These are phyloP conservation scores for Chionodraco myersi DNA, from an alignment of 2,113 vertebrate species.

Conservation along the genomic window DNA sequence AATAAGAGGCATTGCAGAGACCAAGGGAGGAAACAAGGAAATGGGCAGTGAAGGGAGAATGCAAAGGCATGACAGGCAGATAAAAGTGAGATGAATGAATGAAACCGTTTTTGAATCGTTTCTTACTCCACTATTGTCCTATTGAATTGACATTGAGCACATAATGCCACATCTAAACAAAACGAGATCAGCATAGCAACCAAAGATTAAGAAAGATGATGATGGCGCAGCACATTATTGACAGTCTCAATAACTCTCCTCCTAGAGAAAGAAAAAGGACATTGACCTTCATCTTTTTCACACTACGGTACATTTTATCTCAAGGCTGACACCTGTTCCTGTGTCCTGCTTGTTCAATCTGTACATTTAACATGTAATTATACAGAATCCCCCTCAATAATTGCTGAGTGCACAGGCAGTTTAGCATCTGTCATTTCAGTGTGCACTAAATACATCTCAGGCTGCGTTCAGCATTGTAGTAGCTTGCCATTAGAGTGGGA, in stretches of 20 bases:
- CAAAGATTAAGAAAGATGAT: constrained; percentile 6
- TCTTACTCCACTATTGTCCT: background rate
- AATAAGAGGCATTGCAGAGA: constrained; percentile 44
- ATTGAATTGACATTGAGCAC: background rate
- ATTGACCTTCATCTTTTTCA: constrained; percentile 3
- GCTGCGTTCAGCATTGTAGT: constrained; percentile 13
- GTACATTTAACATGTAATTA: background rate
- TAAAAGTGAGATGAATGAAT: background rate
- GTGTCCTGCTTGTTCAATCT: background rate
- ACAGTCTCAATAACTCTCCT: background rate
- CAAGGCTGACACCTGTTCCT: background rate
- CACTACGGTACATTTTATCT: background rate
- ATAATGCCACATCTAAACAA: constrained; percentile 3
- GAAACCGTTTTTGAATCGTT: background rate
- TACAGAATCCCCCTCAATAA: constrained; percentile 1
- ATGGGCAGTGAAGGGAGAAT: background rate
- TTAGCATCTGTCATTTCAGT: constrained; percentile 34
- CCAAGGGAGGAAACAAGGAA: constrained; percentile 15
- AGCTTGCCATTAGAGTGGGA: constrained; percentile 51
- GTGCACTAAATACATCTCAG: constrained; percentile 47
- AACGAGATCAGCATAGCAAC: constrained; percentile 33
- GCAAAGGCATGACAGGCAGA: background rate
- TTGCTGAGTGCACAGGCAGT: constrained; percentile 14
- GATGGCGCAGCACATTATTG: background rate
- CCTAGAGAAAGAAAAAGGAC: background rate